Evolutionary conservation across 2,888 invertebrate species (phyloP), one percentile per base, ranked within the genome.

Genomic region (Stenotaenia linearis): DNA sequence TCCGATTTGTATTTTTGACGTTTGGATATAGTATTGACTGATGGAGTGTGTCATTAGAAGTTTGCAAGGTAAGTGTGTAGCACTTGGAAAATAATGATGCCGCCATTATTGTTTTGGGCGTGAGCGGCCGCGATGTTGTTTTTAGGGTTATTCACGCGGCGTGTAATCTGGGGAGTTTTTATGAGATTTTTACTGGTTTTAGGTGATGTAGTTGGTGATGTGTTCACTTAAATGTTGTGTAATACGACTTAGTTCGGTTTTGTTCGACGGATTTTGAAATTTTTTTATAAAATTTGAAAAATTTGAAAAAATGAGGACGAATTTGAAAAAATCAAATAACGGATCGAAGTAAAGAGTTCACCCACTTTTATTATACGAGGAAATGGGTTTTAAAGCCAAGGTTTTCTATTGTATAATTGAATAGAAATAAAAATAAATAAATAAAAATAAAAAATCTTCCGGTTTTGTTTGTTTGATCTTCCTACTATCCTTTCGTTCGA

Each of bases 21-120:
- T 50, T 15, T n/a, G 0, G n/a, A n/a, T n/a, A n/a, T n/a, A n/a
- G n/a, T n/a, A 37, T 37, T 35, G 35, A 21, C 21, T 7, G 75
- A 77, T 77, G 77, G 77, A 77, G 45, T 4, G 23, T 15, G n/a
- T 23, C 4, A 77, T 77, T 40, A n/a, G 77, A 40, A 45, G 45
- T 45, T 77, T 77, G 25, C 77, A 77, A 77, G 76, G 76, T 75
- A 37, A 35, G 18, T 12, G 69, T 69, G 25, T 69, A 9, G 12
- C 15, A 18, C 12, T 5, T 69, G 69, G n/a, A 28, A 50, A 1
- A 1, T 50, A 18, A 2, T 6, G 21, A 50, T 18, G 21, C 18
- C 50, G 50, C 50, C 50, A 50, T 50, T 50, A n/a, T 50, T 21
- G 50, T 50, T 45, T 50, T 50, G 50, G 50, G 50, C 50, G 50